phyloP scores from a whole-genome alignment of 2,888 invertebrate genomes.

The Brachypalpus laphriformis region DNA sequence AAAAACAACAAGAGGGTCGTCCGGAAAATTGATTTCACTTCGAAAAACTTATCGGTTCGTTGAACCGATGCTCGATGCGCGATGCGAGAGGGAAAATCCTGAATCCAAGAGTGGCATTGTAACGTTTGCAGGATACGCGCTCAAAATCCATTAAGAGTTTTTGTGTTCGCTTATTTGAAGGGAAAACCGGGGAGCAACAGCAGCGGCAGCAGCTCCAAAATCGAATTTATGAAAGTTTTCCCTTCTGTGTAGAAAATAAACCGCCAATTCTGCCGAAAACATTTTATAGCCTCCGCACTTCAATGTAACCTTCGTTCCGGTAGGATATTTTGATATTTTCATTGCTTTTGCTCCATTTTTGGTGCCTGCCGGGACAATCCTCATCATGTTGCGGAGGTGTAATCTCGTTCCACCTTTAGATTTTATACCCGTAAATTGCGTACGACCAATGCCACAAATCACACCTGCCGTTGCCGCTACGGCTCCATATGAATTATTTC shows the following conservation, averaged over 20 bases:
- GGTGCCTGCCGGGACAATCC: neutral
- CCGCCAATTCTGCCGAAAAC: conserved; percentile 44
- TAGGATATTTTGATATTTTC: conserved; percentile 42
- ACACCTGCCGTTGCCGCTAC: conserved; percentile 30
- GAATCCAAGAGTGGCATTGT: conserved; percentile 44
- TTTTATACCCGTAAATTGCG: conserved; percentile 20
- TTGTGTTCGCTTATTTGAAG: neutral
- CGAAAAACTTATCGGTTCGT: conserved; percentile 67
- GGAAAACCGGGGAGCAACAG: neutral
- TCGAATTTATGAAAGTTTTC: conserved; percentile 59
- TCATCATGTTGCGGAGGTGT: conserved; percentile 28
- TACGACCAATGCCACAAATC: conserved; percentile 49
- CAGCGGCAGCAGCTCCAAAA: conserved; percentile 5
- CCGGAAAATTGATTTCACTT: conserved; percentile 66
- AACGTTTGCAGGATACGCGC: conserved; percentile 25
- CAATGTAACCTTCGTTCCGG: conserved; percentile 19
- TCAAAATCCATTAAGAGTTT: conserved; percentile 52
- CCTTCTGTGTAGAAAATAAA: conserved; percentile 22
- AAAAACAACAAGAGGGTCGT: conserved; percentile 53
- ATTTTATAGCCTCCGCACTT: conserved; percentile 27
- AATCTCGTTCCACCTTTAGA: conserved; percentile 28
- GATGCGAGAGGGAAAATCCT: neutral
- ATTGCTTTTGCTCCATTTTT: conserved; percentile 20
- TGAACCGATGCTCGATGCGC: conserved; percentile 45
- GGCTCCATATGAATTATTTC: conserved; percentile 62